A percentile compares a stretch with the other conserved stretches of the same genome.
Conservation (phyloP, 2,113 vertebrate species). For the Blennius ocellaris region DNA sequence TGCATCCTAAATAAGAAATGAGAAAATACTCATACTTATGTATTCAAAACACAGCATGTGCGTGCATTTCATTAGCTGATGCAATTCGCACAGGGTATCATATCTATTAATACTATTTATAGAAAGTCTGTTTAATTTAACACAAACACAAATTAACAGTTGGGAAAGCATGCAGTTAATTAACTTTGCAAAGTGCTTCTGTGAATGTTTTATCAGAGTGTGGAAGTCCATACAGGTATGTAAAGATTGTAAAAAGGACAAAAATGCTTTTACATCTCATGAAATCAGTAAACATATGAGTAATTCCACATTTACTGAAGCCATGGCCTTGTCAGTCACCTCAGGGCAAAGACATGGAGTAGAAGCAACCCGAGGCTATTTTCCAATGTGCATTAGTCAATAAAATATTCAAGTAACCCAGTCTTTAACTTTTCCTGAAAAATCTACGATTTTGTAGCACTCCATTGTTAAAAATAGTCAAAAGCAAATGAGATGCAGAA, state of each 20-base stretch:
- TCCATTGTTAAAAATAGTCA: not conserved
- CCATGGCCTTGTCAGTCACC: not conserved
- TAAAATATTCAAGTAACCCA: not conserved
- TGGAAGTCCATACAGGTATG: not conserved
- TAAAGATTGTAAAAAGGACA: not conserved
- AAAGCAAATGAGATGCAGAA: not conserved
- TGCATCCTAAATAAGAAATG: not conserved
- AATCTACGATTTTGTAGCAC: not conserved
- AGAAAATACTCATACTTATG: not conserved
- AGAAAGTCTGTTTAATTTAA: not conserved
- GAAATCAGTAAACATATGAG: not conserved
- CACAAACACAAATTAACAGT: not conserved
- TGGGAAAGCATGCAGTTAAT: not conserved
- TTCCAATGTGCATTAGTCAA: not conserved
- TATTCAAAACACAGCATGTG: not conserved
- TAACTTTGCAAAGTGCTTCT: not conserved
- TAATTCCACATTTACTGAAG: not conserved
- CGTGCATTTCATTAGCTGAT: not conserved
- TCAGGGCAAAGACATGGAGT: not conserved
- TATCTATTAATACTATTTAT: not conserved
- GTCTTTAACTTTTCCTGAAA: not conserved
- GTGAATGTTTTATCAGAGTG: not conserved
- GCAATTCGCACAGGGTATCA: not conserved
- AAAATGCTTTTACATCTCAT: not conserved
- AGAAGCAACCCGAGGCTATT: not conserved